Base-by-base conservation (phyloP, 2,888 invertebrate species). In the Perdita meconis region DNA sequence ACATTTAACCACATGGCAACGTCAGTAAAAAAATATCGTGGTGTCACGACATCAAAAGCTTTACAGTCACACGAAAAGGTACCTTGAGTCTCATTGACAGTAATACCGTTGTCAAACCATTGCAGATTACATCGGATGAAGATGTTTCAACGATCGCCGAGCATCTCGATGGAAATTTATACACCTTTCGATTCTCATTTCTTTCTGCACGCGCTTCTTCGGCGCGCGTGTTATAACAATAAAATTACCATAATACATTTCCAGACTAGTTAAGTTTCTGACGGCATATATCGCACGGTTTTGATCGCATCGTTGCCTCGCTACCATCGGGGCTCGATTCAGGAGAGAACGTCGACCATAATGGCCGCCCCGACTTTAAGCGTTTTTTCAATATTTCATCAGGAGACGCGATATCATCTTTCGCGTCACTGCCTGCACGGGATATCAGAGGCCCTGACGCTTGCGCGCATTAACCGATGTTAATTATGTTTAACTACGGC, bases 191-290 rank as follows among this genome's bases (percentile, higher is more conserved):
- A 16, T 38, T 22, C 16, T n/a, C 57, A 34, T n/a, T 30, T 6
- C 36, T 34, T 22, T 42, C 13, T 57, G 19, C 55, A 12, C 65
- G 42, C 6, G 4, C 44, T n/a, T 26, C 26, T 12, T 24, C 44
- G 26, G 19, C 1, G 3, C 30, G 8, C 6, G 6, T 30, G 16
- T 42, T 72, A 26, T 56, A 19, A 36, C 38, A 19, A 34, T 44
- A 10, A 40, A 75, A 75, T 75, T 75, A 75, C 59, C 74, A 75
- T 75, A 74, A 75, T 67, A 60, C 59, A 42, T 60, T 65, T 38
- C 10, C 59, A 64, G 69, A 56, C 22, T 59, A 56, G 26, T 69
- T 59, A 16, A 57, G 57, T 16, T 22, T 26, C 67, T 16, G 10
- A 26, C 51, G 34, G 38, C 59, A 8, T 53, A 56, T 50, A 64